Conservation (phyloP, 2,797 vertebrate species). For the Sebastes glaucus region DNA sequence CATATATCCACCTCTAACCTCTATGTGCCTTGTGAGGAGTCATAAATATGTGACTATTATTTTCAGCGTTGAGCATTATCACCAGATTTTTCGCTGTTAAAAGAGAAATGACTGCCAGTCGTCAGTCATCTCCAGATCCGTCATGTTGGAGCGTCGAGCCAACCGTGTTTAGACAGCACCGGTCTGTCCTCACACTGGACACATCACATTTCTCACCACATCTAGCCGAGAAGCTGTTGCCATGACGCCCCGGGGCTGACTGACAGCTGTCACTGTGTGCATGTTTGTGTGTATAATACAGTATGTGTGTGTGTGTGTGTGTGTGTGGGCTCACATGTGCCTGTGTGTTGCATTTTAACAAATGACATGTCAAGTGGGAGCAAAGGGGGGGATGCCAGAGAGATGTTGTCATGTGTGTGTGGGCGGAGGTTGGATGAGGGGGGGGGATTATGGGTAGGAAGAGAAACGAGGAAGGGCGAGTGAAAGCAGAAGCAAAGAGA, state of each 20-base stretch:
- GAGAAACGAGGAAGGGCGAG: background rate
- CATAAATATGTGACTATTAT: too few species aligned
- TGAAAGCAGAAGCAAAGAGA: background rate
- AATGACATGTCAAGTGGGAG: slow-evolving; percentile 47
- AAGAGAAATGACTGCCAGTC: background rate
- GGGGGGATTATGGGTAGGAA: background rate
- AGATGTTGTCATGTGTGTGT: slow-evolving; percentile 40
- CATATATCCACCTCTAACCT: background rate
- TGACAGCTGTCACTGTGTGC: slow-evolving; percentile 66
- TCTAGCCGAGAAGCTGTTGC: slow-evolving; percentile 49
- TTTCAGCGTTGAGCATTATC: background rate
- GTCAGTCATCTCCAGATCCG: background rate
- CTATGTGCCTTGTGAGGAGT: too few species aligned
- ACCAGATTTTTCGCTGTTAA: background rate
- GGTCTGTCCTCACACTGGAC: slow-evolving; percentile 13
- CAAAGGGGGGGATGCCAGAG: slow-evolving; percentile 9
- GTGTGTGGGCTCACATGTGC: background rate
- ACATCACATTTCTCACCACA: slow-evolving; percentile 27
- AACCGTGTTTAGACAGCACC: background rate
- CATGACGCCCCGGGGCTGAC: slow-evolving; percentile 50
- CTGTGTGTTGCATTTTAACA: slow-evolving; percentile 18
- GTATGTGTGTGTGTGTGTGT: slow-evolving; percentile 2
- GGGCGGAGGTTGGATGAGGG: slow-evolving; percentile 10
- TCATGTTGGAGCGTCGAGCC: background rate
- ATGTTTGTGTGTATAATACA: background rate